These are phyloP conservation scores for Euwallacea similis DNA, from an alignment of 1,140 invertebrate genomes.

Conservation along the genomic window DNA sequence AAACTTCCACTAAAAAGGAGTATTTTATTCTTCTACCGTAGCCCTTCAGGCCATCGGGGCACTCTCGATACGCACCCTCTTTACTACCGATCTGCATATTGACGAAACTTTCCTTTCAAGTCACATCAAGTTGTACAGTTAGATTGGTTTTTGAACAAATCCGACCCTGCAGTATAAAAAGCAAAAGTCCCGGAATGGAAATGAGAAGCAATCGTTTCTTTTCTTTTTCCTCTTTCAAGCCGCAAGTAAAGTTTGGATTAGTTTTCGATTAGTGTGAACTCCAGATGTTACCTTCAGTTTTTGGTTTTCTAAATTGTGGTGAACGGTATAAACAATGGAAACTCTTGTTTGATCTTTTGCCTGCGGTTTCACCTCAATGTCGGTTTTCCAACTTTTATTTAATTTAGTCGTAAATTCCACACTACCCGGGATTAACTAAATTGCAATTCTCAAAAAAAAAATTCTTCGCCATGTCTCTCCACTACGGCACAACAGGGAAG, in stretches of 20 bases:
- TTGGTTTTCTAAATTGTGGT: too few species aligned
- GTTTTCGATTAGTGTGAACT: conserved; percentile 14
- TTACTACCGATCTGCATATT: not conserved
- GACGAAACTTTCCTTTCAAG: conserved; percentile 12
- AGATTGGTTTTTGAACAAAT: conserved; percentile 7
- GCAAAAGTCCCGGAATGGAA: conserved; percentile 12
- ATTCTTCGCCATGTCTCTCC: too few species aligned
- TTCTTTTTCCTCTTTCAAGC: not conserved
- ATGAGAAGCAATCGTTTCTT: conserved; percentile 9
- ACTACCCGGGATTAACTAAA: too few species aligned
- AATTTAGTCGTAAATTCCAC: too few species aligned
- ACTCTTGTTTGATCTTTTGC: too few species aligned
- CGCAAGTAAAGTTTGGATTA: conserved; percentile 9
- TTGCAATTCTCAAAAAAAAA: too few species aligned
- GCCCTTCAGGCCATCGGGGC: not conserved
- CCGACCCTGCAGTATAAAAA: not conserved
- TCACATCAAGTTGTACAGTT: conserved; percentile 6
- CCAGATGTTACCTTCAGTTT: not conserved
- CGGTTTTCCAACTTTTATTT: too few species aligned
- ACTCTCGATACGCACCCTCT: not conserved
- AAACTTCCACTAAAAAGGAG: too few species aligned
- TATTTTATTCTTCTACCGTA: too few species aligned
- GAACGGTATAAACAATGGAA: too few species aligned
- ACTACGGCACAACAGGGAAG: too few species aligned
- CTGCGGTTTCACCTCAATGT: too few species aligned